Conservation (phyloP, 2,888 invertebrate genomes). For the Phengaris arion region DNA sequence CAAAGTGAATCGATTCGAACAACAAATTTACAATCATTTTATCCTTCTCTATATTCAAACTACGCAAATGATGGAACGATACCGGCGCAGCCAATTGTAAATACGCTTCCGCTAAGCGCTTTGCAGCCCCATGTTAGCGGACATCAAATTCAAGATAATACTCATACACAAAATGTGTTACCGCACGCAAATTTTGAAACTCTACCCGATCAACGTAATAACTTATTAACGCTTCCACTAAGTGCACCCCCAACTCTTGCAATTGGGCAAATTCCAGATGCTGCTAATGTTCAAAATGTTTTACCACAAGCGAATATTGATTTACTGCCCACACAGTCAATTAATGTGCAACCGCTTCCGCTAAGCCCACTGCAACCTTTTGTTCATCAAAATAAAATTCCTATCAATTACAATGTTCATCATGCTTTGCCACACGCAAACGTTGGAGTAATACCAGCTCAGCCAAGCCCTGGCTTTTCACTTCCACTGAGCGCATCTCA, state of each 20-base stretch:
- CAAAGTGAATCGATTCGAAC: constrained; percentile 9
- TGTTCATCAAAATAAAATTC: neutral
- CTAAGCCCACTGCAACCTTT: neutral
- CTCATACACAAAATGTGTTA: neutral
- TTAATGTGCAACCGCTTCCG: neutral
- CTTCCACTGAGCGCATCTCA: neutral
- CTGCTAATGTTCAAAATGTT: constrained; percentile 6
- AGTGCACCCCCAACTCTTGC: neutral
- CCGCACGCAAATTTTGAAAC: neutral
- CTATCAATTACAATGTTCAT: neutral
- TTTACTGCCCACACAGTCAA: neutral
- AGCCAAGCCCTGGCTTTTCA: neutral
- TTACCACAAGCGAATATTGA: constrained; percentile 1
- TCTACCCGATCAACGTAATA: neutral
- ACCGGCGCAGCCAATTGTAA: neutral
- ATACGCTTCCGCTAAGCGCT: neutral
- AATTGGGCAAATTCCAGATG: neutral
- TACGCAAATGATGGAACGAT: neutral
- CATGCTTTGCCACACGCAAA: neutral
- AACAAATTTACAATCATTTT: neutral
- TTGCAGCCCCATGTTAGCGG: neutral
- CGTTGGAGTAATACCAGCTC: neutral
- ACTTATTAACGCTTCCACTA: neutral
- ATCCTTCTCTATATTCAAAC: neutral
- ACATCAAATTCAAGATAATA: no score